Percentiles rank a stretch among this genome's conserved stretches.
phyloP scores from a whole-genome alignment of 2,888 invertebrate species.

The Machimus atricapillus region DNA sequence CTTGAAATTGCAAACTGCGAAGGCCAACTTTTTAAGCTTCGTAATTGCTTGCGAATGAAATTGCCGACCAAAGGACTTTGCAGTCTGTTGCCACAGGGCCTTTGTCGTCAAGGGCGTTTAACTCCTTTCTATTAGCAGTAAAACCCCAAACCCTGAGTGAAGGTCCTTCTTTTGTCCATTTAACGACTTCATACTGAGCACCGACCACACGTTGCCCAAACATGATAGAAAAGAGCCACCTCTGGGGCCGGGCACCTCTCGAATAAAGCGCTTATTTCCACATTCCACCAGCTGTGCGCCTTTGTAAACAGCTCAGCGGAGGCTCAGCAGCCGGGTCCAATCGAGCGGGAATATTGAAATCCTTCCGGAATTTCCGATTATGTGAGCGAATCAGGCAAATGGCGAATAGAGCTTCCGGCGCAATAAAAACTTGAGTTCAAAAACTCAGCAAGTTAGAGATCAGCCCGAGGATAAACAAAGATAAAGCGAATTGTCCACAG shows the following conservation, averaged over 20 bases:
- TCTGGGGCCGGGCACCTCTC: neutral
- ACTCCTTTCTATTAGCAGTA: neutral
- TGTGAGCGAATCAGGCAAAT: neutral
- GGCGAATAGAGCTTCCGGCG: neutral
- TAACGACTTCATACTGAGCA: neutral
- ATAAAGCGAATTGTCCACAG: slow-evolving; percentile 20
- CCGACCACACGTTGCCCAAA: neutral
- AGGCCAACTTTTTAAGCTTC: neutral
- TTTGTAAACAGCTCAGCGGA: neutral
- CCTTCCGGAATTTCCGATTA: neutral
- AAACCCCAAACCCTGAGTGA: neutral
- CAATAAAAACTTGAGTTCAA: neutral
- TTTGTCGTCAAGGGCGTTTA: neutral
- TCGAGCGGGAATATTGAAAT: neutral
- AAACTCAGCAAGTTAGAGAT: slow-evolving; percentile 25
- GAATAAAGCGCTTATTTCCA: neutral
- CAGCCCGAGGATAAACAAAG: neutral
- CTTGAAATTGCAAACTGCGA: neutral
- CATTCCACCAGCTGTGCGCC: neutral
- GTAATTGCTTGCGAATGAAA: neutral
- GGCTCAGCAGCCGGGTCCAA: neutral
- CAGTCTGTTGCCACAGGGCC: neutral
- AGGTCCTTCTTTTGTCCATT: neutral
- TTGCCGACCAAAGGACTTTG: neutral
- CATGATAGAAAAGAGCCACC: neutral